Conservation (phyloP, 1,140 invertebrate genomes). For the Liolophura sinensis region DNA sequence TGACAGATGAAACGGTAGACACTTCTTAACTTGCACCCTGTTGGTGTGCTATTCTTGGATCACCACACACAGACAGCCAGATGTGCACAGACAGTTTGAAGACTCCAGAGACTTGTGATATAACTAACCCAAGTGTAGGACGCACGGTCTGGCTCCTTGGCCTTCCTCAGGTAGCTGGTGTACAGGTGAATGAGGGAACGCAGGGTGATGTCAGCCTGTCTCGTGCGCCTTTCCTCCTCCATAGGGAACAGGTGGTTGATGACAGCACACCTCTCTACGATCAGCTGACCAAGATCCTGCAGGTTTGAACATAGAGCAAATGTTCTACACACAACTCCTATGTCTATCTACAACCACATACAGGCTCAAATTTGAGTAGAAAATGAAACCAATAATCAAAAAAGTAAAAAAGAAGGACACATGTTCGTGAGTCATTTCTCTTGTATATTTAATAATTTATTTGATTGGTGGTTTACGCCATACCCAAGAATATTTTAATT, state of each 20-base stretch:
- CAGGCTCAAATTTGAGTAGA: too few relatives aligned
- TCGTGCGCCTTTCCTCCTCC: conserved; percentile 13
- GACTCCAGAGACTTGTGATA: neutral
- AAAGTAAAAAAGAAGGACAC: too few relatives aligned
- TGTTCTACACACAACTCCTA: neutral
- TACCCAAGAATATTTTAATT: too few relatives aligned
- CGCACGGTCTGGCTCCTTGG: conserved; percentile 67
- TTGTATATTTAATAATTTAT: too few relatives aligned
- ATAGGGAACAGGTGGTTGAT: conserved; percentile 79
- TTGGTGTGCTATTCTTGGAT: too few relatives aligned
- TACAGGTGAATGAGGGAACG: conserved; percentile 80
- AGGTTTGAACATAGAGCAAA: conserved; percentile 21
- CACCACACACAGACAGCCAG: too few relatives aligned
- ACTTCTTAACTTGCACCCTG: too few relatives aligned
- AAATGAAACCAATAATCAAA: neutral
- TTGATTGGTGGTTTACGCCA: too few relatives aligned
- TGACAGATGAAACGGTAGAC: conserved; percentile 3
- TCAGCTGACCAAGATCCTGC: conserved; percentile 84
- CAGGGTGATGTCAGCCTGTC: conserved; percentile 55
- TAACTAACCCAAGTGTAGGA: conserved; percentile 56
- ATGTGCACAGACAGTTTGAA: neutral
- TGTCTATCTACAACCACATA: too few relatives aligned
- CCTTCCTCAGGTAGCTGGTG: conserved; percentile 74
- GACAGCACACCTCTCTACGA: conserved; percentile 90
- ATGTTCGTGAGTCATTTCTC: too few relatives aligned